Conservation (phyloP, 2,113 vertebrate genomes). For the Ahaetulla prasina region DNA sequence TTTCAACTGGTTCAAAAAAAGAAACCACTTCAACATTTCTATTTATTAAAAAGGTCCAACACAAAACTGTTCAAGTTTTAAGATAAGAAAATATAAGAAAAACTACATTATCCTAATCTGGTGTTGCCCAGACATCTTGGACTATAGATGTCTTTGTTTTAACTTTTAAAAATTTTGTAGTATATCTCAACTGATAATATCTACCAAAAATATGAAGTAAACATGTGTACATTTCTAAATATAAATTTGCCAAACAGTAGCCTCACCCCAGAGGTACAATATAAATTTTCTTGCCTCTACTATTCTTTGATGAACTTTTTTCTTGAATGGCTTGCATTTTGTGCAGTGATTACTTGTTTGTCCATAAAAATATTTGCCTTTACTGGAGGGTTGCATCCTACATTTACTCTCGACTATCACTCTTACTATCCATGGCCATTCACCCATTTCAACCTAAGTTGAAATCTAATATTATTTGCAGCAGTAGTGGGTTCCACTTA, state of each 20-base stretch:
- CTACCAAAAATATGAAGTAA: not conserved
- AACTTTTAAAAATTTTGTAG: conserved; percentile 7
- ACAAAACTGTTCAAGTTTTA: not conserved
- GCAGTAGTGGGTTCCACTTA: no score
- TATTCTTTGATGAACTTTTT: conserved; percentile 59
- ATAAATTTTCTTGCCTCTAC: conserved; percentile 54
- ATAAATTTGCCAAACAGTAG: conserved; percentile 48
- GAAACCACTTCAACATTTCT: not conserved
- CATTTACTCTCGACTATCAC: not conserved
- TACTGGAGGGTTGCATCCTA: not conserved
- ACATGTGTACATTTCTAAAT: conserved; percentile 1
- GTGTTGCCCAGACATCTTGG: conserved; percentile 51
- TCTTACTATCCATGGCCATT: not conserved
- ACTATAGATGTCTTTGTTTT: conserved; percentile 38
- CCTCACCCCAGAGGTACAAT: conserved; percentile 41
- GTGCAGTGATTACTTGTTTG: conserved; percentile 50
- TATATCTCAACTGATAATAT: not conserved
- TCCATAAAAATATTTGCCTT: conserved; percentile 53
- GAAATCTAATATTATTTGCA: not conserved
- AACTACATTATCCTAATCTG: not conserved
- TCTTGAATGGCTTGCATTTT: conserved; percentile 55
- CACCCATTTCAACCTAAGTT: not conserved
- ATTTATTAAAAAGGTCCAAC: not conserved
- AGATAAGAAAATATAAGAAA: conserved; percentile 19
- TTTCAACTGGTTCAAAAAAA: not conserved